Evolutionary conservation across 2,888 invertebrate genomes (phyloP), one percentile per base, ranked within the genome.

Genomic region (Troides helena): DNA sequence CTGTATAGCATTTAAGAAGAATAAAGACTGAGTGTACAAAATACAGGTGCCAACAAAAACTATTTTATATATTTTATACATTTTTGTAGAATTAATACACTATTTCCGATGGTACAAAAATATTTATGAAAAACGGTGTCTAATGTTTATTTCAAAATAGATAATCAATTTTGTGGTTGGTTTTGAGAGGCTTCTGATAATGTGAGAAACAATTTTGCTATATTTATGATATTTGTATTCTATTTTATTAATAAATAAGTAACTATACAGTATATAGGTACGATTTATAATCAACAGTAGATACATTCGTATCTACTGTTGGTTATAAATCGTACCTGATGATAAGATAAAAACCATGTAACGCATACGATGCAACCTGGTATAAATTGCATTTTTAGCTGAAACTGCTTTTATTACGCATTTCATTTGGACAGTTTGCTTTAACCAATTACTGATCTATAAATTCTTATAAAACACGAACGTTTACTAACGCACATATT

Each of bases 21-120:
- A 64, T 65, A 70, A 50, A 70, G 70, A 70, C 70, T 70, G 70
- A 70, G 59, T 46, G 67, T 67, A 70, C 67, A 70, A 67, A 70
- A 62, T 60, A 59, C 62, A 67, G 56, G 64, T 56, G 17, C 21
- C 59, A 4, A 61, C 30, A 18, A n/a, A 39, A 62, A 30, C 50
- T 58, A 0, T 68, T 61, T 43, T 61, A 25, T 56, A 43, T 57
- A 23, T 68, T 56, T 56, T 59, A 7, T 63, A 50, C 14, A 62
- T 30, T 12, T 67, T 56, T 14, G 4, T 2, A 12, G 21, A 50
- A 30, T 36, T 14, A 0, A 43, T 61, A 12, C 10, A 46, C n/a
- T 12, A 36, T 23, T 53, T 23, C 39, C 21, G 53, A n/a, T 56
- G 21, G 14, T 58, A 58, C 46, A 30, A 30, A 46, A 36, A 30